phyloP scores from a whole-genome alignment of 2,888 invertebrate genomes.

The Agriotes lineatus region DNA sequence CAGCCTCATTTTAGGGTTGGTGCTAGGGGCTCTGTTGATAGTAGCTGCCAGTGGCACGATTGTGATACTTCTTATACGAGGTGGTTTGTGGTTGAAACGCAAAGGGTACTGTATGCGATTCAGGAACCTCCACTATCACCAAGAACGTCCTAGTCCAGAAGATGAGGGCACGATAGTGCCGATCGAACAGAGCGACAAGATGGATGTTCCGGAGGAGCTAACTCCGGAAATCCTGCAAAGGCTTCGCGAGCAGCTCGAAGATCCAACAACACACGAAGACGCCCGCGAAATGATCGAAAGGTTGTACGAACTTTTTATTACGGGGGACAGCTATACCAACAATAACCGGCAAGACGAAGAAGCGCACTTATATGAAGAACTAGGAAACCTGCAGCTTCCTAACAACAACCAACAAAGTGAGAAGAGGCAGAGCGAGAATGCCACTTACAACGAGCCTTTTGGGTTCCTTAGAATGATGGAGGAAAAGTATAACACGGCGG shows the following conservation, averaged over 20 bases:
- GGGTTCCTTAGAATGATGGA: conserved; percentile 74
- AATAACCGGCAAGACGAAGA: conserved; percentile 66
- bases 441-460: conserved; percentile 63
- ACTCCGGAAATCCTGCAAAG: conserved; percentile 80
- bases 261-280: conserved; percentile 79
- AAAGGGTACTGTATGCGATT: conserved; percentile 70
- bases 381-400: conserved; percentile 69
- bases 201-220: conserved; percentile 79
- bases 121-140: conserved; percentile 67
- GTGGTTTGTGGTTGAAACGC: conserved; percentile 71
- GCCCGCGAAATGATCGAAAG: conserved; percentile 84
- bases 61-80: conserved; percentile 69
- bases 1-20: conserved; percentile 59
- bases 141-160: conserved; percentile 71
- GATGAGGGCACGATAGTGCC: conserved; percentile 65
- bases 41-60: conserved; percentile 69
- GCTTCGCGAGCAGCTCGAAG: conserved; percentile 76
- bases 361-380: conserved; percentile 65
- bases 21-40: conserved; percentile 68
- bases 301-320: conserved; percentile 79
- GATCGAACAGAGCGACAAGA: conserved; percentile 60
- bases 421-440: conserved; percentile 47
- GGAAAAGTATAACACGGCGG: conserved; percentile 67
- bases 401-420: conserved; percentile 37
- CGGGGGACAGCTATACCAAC: conserved; percentile 76